These are phyloP conservation scores for Empis livida DNA, from an alignment of 2,888 invertebrate genomes.

Conservation along the genomic window DNA sequence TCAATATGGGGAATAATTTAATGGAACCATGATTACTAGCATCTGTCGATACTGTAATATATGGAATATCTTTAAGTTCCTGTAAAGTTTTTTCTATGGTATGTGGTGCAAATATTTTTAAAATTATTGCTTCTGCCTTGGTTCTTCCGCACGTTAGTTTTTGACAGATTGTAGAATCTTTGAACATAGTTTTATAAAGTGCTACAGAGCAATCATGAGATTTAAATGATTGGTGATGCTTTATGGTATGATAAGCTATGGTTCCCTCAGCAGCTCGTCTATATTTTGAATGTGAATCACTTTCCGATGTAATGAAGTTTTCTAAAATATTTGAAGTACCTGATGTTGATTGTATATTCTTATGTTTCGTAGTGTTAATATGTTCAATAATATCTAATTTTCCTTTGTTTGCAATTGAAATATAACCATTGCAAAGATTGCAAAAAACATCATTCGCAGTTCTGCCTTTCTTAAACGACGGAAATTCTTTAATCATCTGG, in stretches of 20 bases:
- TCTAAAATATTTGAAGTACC: background rate
- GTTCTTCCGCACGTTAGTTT: background rate
- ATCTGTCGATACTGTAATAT: slow-evolving; percentile 1
- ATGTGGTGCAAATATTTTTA: no score
- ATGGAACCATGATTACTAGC: slow-evolving; percentile 2
- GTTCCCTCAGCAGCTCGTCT: slow-evolving; percentile 2
- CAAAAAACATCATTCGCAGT: no score
- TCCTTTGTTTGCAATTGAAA: slow-evolving; percentile 1
- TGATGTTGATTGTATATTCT: background rate
- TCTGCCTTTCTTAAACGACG: no score
- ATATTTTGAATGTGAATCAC: no score
- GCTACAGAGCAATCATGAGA: slow-evolving; percentile 1
- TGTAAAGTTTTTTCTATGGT: background rate
- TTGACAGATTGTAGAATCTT: background rate
- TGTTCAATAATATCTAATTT: background rate
- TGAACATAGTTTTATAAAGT: background rate
- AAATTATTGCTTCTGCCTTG: background rate
- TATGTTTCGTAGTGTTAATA: slow-evolving; percentile 1
- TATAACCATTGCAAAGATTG: background rate
- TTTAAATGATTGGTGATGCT: background rate
- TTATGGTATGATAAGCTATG: background rate
- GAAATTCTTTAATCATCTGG: no score
- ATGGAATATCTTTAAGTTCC: background rate
- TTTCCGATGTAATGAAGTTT: no score
- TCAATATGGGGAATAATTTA: background rate